Conservation (phyloP, 2,113 vertebrate species). For the Macaca fascicularis region DNA sequence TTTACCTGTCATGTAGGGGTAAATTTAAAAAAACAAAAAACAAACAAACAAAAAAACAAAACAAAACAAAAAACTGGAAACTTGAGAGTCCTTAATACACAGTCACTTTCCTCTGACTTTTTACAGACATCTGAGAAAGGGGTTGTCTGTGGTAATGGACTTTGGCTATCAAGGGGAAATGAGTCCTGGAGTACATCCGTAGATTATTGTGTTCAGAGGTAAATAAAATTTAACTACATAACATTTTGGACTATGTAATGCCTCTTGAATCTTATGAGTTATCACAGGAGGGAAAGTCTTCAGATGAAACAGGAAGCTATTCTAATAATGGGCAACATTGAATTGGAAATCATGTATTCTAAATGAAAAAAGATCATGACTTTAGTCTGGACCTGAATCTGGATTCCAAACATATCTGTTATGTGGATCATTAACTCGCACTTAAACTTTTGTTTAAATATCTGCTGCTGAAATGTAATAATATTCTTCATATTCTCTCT, state of each 20-base stretch:
- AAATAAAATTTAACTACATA: background rate
- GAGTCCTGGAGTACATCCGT: background rate
- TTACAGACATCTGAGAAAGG: background rate
- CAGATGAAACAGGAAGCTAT: background rate
- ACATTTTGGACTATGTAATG: background rate
- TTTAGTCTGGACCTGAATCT: background rate
- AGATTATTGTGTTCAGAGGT: background rate
- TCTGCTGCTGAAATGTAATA: background rate
- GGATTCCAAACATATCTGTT: background rate
- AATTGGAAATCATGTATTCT: background rate
- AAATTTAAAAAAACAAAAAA: background rate
- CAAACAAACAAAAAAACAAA: too few species aligned
- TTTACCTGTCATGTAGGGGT: too few species aligned
- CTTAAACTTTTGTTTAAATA: background rate
- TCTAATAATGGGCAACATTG: background rate
- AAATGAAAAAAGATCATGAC: background rate
- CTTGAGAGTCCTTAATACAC: rapidly evolving
- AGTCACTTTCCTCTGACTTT: background rate
- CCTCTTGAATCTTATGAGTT: background rate
- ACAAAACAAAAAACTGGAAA: background rate
- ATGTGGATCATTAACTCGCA: background rate
- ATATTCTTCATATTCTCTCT: background rate
- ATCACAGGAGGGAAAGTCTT: background rate
- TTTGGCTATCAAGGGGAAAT: background rate
- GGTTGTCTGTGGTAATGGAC: background rate